A percentile compares a stretch with the other conserved stretches of the same genome.
Conservation (phyloP, 2,888 invertebrate species). For the Leucoptera coffeella region DNA sequence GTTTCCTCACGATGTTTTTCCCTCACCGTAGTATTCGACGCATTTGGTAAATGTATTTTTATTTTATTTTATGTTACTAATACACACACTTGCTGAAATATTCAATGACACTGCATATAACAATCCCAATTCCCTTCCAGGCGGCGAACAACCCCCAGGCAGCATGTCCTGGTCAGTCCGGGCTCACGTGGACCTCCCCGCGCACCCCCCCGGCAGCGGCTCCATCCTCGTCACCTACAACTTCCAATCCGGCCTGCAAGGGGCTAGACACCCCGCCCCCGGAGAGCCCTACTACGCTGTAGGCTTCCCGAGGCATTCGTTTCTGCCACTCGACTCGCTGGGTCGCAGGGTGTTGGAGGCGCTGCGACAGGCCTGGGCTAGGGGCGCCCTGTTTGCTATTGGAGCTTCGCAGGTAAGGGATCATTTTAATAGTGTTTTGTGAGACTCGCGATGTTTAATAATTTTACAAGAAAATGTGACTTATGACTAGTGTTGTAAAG, state of each 20-base stretch:
- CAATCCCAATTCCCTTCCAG: no score
- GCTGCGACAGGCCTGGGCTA: slow-evolving; percentile 76
- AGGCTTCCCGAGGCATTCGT: slow-evolving; percentile 77
- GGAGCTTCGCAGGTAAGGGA: slow-evolving; percentile 86
- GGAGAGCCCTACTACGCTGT: slow-evolving; percentile 84
- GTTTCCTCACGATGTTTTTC: no score
- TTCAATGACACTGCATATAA: no score
- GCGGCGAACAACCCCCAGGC: slow-evolving; percentile 74
- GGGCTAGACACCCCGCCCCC: slow-evolving; percentile 70
- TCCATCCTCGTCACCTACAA: slow-evolving; percentile 83
- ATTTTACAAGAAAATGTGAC: no score
- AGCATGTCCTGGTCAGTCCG: slow-evolving; percentile 85
- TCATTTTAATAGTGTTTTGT: no score
- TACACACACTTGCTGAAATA: no score
- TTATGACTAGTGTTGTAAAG: no score
- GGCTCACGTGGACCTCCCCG: slow-evolving; percentile 60
- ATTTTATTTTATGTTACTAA: no score
- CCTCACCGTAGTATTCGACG: no score
- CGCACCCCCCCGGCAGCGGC: slow-evolving; percentile 40
- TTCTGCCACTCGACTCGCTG: slow-evolving; percentile 76
- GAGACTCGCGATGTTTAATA: no score
- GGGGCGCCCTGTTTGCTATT: slow-evolving; percentile 78
- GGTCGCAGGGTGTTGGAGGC: slow-evolving; percentile 67
- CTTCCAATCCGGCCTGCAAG: slow-evolving; percentile 81
- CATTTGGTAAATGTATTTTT: no score